Conservation (phyloP, 2,113 vertebrate genomes). For the Pluvialis apricaria region DNA sequence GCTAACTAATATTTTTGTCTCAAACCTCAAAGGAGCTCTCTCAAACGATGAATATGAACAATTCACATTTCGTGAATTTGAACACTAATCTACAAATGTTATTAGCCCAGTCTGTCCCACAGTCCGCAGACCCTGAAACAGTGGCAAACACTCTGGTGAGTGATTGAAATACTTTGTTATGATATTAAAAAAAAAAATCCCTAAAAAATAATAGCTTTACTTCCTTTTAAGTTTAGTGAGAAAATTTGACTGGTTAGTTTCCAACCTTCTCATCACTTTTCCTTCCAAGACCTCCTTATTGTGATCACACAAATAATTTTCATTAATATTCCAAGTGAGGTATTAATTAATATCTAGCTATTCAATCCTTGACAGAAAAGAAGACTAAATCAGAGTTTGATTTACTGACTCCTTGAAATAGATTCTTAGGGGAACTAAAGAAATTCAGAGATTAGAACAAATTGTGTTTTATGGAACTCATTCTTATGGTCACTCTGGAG, state of each 20-base stretch:
- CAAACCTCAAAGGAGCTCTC: neutral
- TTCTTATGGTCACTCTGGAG: neutral
- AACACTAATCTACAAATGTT: neutral
- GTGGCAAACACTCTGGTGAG: neutral
- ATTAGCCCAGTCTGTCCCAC: neutral
- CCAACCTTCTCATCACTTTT: neutral
- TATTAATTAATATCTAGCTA: constrained; percentile 15
- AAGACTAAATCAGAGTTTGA: neutral
- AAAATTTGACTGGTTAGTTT: neutral
- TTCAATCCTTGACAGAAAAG: neutral
- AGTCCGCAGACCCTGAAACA: neutral
- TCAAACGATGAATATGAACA: rapidly evolving
- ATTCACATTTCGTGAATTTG: neutral
- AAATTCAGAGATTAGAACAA: constrained; percentile 32
- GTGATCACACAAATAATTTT: neutral
- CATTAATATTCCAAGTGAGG: neutral
- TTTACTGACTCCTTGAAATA: neutral
- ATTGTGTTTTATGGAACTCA: neutral
- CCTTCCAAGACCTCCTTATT: neutral
- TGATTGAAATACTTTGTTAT: neutral
- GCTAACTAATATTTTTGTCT: neutral
- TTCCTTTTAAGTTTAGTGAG: neutral
- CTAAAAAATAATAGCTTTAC: neutral
- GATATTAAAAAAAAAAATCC: neutral
- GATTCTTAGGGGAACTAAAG: neutral